These are phyloP conservation scores for Sorex araneus DNA, from an alignment of 2,113 vertebrate genomes.

Conservation along the genomic window DNA sequence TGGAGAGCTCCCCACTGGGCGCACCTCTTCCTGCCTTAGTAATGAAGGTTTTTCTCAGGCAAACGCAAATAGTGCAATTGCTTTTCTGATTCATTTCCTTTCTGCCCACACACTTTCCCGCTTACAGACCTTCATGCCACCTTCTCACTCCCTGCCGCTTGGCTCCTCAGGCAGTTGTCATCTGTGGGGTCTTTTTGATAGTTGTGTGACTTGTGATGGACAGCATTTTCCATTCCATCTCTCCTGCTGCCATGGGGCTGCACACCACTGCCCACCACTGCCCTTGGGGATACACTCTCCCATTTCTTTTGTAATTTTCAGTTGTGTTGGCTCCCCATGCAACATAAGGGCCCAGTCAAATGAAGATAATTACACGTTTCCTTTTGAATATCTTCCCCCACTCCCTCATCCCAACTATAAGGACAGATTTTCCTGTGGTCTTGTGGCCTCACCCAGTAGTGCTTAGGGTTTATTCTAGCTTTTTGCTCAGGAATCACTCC, in stretches of 20 bases:
- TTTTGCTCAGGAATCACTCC: no score
- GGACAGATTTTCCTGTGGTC: not conserved
- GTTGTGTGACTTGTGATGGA: conserved; percentile 33
- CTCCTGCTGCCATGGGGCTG: not conserved
- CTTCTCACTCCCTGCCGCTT: not conserved
- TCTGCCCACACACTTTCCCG: conserved; percentile 58
- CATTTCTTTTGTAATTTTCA: conserved; percentile 40
- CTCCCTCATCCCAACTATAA: conserved; percentile 3
- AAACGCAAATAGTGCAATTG: not conserved
- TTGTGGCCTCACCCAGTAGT: not conserved
- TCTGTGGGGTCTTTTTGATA: conserved; percentile 43
- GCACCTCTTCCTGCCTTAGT: not conserved
- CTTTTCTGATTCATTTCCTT: conserved; percentile 27
- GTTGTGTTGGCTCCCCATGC: not conserved
- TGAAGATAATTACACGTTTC: not conserved
- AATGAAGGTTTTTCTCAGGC: not conserved
- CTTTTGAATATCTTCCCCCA: conserved; percentile 45
- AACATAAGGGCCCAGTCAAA: not conserved
- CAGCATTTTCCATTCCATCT: not conserved
- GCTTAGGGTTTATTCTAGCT: no score
- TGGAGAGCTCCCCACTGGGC: not conserved
- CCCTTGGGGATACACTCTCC: not conserved
- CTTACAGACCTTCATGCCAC: not conserved
- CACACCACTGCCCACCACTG: no score
- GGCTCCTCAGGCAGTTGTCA: conserved; percentile 64